These are phyloP conservation scores for Diprion similis DNA, from an alignment of 1,140 invertebrate species.

Conservation along the genomic window DNA sequence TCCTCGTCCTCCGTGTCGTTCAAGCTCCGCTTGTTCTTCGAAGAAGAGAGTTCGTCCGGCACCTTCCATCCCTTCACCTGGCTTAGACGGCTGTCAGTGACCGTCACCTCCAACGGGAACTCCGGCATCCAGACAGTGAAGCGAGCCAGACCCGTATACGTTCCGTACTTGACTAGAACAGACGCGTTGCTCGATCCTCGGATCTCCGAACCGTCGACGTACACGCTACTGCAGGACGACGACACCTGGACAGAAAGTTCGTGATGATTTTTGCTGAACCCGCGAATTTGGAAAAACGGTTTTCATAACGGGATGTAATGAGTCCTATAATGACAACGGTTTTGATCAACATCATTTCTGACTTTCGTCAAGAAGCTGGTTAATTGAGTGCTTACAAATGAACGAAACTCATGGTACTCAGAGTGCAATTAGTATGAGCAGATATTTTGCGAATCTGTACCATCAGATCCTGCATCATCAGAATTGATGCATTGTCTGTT, in stretches of 20 bases:
- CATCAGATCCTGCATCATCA: too few species aligned
- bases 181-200: constrained; percentile 94
- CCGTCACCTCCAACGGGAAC: constrained; percentile 87
- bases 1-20: constrained; percentile 39
- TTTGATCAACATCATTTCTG: too few species aligned
- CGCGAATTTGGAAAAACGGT: neutral
- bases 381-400: too few species aligned
- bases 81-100: constrained; percentile 87
- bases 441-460: too few species aligned
- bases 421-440: too few species aligned
- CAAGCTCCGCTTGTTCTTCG: constrained; percentile 56
- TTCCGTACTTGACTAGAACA: constrained; percentile 92
- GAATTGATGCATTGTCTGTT: too few species aligned
- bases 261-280: constrained; percentile 14
- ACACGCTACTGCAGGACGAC: constrained; percentile 94
- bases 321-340: neutral
- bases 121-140: constrained; percentile 98
- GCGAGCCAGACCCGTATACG: constrained; percentile 84
- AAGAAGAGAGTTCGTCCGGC: constrained; percentile 72
- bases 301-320: neutral
- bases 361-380: too few species aligned
- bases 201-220: constrained; percentile 95
- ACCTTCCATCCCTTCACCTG: constrained; percentile 91
- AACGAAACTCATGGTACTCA: too few species aligned
- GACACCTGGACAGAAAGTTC: constrained; percentile 75